Percentiles rank a stretch among this genome's conserved stretches.
These are phyloP conservation scores for Melanerpes formicivorus DNA, from an alignment of 2,113 vertebrate genomes.

Conservation along the genomic window DNA sequence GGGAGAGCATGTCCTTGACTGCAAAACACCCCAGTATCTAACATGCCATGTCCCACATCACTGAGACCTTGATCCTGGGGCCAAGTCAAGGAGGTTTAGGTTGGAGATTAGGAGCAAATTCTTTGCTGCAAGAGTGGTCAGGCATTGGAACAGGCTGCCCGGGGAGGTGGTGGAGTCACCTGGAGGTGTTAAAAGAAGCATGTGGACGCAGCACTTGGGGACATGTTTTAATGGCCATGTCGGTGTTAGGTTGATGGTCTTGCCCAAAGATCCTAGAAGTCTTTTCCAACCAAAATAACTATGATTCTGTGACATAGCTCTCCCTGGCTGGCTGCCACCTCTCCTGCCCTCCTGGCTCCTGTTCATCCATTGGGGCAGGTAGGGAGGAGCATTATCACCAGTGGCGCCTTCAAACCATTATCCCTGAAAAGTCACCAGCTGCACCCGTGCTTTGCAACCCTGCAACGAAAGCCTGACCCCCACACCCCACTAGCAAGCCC, in stretches of 20 bases:
- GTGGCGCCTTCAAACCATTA: not conserved
- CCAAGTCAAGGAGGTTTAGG: not conserved
- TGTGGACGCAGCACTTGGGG: too few relatives aligned
- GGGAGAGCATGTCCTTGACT: not conserved
- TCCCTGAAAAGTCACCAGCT: not conserved
- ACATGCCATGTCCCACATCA: rapidly evolving
- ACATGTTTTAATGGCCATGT: too few relatives aligned
- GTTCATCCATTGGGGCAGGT: rapidly evolving
- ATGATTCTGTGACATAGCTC: too few relatives aligned
- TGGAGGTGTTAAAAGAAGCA: too few relatives aligned
- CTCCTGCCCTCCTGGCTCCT: rapidly evolving
- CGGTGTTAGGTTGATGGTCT: too few relatives aligned
- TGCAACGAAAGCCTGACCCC: not conserved
- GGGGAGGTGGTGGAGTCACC: too few relatives aligned
- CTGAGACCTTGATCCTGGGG: rapidly evolving
- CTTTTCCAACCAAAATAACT: too few relatives aligned
- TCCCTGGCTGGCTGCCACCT: rapidly evolving
- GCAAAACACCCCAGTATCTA: not conserved
- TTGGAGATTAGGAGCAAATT: not conserved
- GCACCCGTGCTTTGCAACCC: not conserved
- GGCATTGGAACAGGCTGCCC: too few relatives aligned
- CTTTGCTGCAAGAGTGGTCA: too few relatives aligned
- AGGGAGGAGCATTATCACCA: not conserved
- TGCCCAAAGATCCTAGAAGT: too few relatives aligned
- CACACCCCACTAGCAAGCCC: rapidly evolving